Percentiles rank a stretch among this genome's conserved stretches.
These are phyloP conservation scores for Notoglanidium macrostoma DNA, from an alignment of 2,797 vertebrate genomes.

Conservation along the genomic window DNA sequence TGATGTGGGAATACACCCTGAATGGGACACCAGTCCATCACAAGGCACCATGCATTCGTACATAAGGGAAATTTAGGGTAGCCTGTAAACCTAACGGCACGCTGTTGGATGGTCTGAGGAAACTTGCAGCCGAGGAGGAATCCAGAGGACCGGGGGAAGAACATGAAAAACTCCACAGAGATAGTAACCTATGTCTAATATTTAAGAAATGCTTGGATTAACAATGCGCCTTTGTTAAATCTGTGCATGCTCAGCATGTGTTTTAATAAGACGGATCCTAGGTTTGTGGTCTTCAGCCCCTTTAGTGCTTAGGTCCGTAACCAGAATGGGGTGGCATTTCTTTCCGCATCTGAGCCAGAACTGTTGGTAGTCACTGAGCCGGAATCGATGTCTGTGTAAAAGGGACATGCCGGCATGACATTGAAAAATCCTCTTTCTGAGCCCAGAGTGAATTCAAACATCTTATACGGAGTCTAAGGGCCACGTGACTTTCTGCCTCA, in stretches of 20 bases:
- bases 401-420: too few species aligned
- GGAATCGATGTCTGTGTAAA: too few species aligned
- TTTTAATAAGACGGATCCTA: not conserved
- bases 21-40: not conserved
- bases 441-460: too few species aligned
- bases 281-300: not conserved
- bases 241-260: not conserved
- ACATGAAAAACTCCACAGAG: not conserved
- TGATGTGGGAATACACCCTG: not conserved
- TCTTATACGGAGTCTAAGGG: too few species aligned
- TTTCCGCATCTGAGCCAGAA: too few species aligned
- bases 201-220: not conserved
- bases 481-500: too few species aligned
- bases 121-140: not conserved
- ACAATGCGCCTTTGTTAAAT: not conserved
- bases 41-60: not conserved
- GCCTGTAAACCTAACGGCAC: not conserved
- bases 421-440: too few species aligned
- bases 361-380: too few species aligned
- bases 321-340: too few species aligned
- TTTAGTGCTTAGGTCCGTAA: too few species aligned
- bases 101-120: not conserved
- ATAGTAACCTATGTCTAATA: not conserved
- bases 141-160: not conserved
- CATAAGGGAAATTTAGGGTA: not conserved